Evolutionary conservation across 2,888 invertebrate genomes (phyloP).

Genomic region (Tenthredo notha): DNA sequence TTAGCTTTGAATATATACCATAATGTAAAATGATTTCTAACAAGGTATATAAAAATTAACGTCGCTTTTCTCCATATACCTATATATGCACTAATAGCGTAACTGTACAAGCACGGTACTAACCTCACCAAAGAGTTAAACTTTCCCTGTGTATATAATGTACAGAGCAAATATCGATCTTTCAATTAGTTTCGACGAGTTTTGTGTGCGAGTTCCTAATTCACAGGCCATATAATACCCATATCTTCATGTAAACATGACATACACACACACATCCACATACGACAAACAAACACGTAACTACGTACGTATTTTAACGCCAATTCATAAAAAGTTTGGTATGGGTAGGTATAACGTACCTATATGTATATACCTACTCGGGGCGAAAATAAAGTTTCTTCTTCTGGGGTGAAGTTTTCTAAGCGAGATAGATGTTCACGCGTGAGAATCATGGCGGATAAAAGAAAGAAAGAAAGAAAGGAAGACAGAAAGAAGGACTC

Average conservation of each 20-base stretch:
- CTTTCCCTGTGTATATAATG: slow-evolving; percentile 6
- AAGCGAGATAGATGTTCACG: slow-evolving; percentile 29
- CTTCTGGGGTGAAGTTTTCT: slow-evolving; percentile 2
- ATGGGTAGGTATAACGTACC: not conserved
- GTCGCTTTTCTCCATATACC: not conserved
- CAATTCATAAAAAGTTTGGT: slow-evolving; percentile 6
- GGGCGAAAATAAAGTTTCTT: slow-evolving; percentile 12
- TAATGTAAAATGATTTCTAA: not conserved
- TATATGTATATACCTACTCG: not conserved
- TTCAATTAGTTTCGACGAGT: slow-evolving; percentile 11
- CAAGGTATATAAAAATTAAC: not conserved
- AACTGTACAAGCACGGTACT: slow-evolving; percentile 13
- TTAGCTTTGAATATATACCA: not conserved
- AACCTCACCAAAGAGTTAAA: slow-evolving; percentile 15
- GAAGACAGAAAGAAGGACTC: slow-evolving; percentile 15
- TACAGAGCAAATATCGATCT: slow-evolving; percentile 10
- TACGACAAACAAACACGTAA: not conserved
- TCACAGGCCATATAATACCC: not conserved
- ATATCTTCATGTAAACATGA: slow-evolving; percentile 19
- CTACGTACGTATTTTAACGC: not conserved
- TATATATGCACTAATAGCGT: slow-evolving; percentile 17
- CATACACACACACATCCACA: not conserved
- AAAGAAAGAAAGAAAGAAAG: slow-evolving; percentile 13
- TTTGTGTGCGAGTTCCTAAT: not conserved
- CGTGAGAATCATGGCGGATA: slow-evolving; percentile 43